Evolutionary conservation across 2,113 vertebrate species (phyloP), one percentile per base, ranked within the genome.

Genomic region (Sinocyclocheilus grahami): DNA sequence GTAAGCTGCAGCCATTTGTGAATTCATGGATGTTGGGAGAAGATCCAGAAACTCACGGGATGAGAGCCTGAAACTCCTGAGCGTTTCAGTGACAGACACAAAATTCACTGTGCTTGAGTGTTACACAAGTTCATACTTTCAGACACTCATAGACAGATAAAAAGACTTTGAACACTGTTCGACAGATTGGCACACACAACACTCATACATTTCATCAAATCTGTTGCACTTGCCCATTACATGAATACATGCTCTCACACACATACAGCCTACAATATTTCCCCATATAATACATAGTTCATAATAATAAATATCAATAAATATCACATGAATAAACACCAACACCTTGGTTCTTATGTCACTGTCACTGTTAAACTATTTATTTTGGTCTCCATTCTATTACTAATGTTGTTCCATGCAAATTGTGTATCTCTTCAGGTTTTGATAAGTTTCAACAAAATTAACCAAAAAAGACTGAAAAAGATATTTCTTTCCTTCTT

Each of bases 251-350:
- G 90, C 93, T 92, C 92, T 91, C 92, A 63, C 84, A 90, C 92
- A 92, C 89, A 92, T 4, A 94, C 90, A 86, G 37, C 27, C 53
- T 55, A 89, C 67, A 88, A 92, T 91, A 87, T 88, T 92, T 71
- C 76, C 77, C 90, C 89, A 92, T 90, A 90, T 90, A 93, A 93
- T 93, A 92, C 91, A 87, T 89, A 93, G 90, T 86, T 90, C 88
- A 84, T 91, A 82, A 87, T 91, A 90, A 92, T 93, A 92, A 93
- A 94, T 93, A 94, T 91, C 85, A 90, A 90, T 89, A 91, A 78
- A 89, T 27, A 86, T 84, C 80, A 87, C 80, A 76, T 79, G 53
- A 87, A 87, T 88, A 89, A 91, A 93, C 88, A 88, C 39, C 27
- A 75, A 86, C 55, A 80, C 83, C 83, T 84, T 90, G 71, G 77